Conservation (phyloP, 2,113 vertebrate species). For the Nanorana parkeri region DNA sequence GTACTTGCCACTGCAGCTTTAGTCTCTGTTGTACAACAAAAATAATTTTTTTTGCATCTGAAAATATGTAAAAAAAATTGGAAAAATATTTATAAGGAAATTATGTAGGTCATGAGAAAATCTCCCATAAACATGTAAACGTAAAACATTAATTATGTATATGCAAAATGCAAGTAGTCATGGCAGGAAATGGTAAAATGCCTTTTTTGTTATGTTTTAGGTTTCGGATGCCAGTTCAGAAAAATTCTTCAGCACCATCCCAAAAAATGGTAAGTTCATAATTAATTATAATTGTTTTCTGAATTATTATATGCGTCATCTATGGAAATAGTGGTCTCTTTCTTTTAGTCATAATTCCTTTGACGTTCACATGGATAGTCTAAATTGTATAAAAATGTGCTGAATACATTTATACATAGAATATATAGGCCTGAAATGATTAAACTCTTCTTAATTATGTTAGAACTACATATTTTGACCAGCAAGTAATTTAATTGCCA, state of each 20-base stretch:
- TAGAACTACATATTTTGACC: too few species aligned
- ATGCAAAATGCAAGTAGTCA: not conserved
- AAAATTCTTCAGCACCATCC: constrained; percentile 91
- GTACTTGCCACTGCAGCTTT: constrained; percentile 59
- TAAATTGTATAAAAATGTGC: too few species aligned
- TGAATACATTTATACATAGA: too few species aligned
- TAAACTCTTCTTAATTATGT: too few species aligned
- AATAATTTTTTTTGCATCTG: constrained; percentile 32
- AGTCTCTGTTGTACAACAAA: not conserved
- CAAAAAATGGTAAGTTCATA: constrained; percentile 89
- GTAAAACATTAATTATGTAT: too few species aligned
- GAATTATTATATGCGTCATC: not conserved
- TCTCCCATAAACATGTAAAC: too few species aligned
- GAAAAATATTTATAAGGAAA: not conserved
- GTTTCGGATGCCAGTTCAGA: constrained; percentile 95
- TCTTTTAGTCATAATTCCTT: too few species aligned
- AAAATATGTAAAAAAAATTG: not conserved
- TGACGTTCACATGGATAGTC: too few species aligned
- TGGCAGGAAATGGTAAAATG: constrained; percentile 4
- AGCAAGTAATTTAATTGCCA: too few species aligned
- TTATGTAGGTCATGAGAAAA: too few species aligned
- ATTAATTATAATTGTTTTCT: not conserved
- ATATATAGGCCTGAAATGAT: too few species aligned
- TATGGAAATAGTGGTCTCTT: not conserved
- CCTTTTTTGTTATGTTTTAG: constrained; percentile 76